Conservation (phyloP, 2,888 invertebrate genomes). For the Leistus spinibarbis region DNA sequence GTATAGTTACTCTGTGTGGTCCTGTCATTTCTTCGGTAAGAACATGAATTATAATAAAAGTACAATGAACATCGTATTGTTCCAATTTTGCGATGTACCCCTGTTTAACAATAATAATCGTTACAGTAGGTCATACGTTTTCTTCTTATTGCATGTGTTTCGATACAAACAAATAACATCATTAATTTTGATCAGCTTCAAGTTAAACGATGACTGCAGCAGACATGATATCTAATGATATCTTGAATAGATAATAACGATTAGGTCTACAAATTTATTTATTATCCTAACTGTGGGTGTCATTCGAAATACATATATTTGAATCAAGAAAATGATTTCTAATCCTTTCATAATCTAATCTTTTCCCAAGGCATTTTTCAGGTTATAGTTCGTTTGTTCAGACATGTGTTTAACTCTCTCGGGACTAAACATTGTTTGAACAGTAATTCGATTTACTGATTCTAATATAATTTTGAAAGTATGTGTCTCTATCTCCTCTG, state of each 20-base stretch:
- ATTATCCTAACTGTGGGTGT: constrained; percentile 22
- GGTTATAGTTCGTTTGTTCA: too few species aligned
- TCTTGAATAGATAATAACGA: constrained; percentile 22
- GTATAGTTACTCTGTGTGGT: constrained; percentile 21
- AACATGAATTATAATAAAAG: neutral
- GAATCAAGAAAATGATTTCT: too few species aligned
- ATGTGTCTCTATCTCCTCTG: too few species aligned
- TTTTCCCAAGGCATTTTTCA: too few species aligned
- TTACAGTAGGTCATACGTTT: constrained; percentile 25
- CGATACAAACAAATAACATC: constrained; percentile 23
- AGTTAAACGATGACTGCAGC: neutral
- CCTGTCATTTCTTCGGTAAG: constrained; percentile 14
- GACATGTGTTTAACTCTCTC: too few species aligned
- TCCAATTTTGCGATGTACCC: constrained; percentile 8
- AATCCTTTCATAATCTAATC: too few species aligned
- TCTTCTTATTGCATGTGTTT: constrained; percentile 3
- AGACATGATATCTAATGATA: constrained; percentile 27
- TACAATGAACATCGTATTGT: neutral
- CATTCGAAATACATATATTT: neutral
- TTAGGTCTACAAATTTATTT: constrained; percentile 29
- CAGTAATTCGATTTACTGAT: too few species aligned
- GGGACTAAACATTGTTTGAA: too few species aligned
- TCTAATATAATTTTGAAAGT: too few species aligned
- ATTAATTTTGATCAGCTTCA: constrained; percentile 28
- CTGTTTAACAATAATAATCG: neutral